Evolutionary conservation across 2,113 vertebrate species (phyloP).

Genomic region (Limanda limanda): DNA sequence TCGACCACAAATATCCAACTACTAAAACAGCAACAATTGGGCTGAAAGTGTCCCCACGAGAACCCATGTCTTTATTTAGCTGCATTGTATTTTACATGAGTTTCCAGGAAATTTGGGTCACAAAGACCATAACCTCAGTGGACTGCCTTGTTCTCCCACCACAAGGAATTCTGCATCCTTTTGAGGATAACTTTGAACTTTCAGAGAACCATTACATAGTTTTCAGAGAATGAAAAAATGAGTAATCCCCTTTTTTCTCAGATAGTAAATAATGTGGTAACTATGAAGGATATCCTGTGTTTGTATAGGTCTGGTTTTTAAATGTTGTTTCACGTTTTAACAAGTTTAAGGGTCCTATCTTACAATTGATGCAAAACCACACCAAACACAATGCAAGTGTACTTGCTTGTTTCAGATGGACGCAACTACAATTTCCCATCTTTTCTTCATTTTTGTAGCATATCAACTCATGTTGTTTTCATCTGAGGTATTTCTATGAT

Average conservation of each 20-base stretch:
- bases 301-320: too few species aligned
- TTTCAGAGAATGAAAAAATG: too few species aligned
- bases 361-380: too few species aligned
- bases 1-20: conserved; percentile 16
- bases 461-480: too few species aligned
- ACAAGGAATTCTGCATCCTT: not conserved
- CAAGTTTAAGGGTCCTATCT: too few species aligned
- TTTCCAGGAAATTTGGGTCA: conserved; percentile 71
- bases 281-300: not conserved
- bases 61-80: conserved; percentile 47
- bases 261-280: not conserved
- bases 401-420: too few species aligned
- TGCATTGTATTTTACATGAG: conserved; percentile 53
- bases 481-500: too few species aligned
- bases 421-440: too few species aligned
- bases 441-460: too few species aligned
- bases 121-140: conserved; percentile 49
- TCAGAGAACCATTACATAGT: conserved; percentile 1
- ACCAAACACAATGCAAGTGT: too few species aligned
- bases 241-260: not conserved
- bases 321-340: too few species aligned
- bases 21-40: conserved; percentile 7
- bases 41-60: conserved; percentile 24
- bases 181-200: not conserved
- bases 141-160: conserved; percentile 2